phyloP scores from a whole-genome alignment of 2,888 invertebrate genomes.

The Muscina levida region DNA sequence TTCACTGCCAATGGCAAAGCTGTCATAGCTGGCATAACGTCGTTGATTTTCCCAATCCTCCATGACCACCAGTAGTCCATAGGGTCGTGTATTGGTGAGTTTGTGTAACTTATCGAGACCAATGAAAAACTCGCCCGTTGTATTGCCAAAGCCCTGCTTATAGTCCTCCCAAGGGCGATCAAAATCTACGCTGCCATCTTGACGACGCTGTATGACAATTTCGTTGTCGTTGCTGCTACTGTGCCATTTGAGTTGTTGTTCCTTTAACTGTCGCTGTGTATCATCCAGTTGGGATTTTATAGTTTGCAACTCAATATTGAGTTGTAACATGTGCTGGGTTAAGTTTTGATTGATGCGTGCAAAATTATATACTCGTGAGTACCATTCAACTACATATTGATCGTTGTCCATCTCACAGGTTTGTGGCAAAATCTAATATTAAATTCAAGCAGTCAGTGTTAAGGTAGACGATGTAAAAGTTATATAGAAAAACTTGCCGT shows the following conservation, averaged over 20 bases:
- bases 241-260: background rate
- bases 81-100: slow-evolving; percentile 74
- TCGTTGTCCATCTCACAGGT: background rate
- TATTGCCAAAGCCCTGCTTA: slow-evolving; percentile 85
- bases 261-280: background rate
- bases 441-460: too few relatives aligned
- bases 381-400: background rate
- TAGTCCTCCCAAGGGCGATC: slow-evolving; percentile 84
- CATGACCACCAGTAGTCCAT: slow-evolving; percentile 83
- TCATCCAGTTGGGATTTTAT: background rate
- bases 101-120: slow-evolving; percentile 85
- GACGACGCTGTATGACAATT: slow-evolving; percentile 84
- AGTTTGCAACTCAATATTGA: background rate
- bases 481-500: too few relatives aligned
- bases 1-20: slow-evolving; percentile 85
- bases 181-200: slow-evolving; percentile 84
- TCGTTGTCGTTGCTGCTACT: background rate
- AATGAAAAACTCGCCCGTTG: slow-evolving; percentile 86
- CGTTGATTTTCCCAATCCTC: slow-evolving; percentile 82
- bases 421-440: too few relatives aligned
- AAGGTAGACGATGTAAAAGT: too few relatives aligned
- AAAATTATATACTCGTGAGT: background rate
- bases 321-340: background rate
- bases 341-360: background rate
- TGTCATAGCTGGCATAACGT: slow-evolving; percentile 83